Conservation (phyloP, 1,140 invertebrate species). For the Epicauta chinensis region DNA sequence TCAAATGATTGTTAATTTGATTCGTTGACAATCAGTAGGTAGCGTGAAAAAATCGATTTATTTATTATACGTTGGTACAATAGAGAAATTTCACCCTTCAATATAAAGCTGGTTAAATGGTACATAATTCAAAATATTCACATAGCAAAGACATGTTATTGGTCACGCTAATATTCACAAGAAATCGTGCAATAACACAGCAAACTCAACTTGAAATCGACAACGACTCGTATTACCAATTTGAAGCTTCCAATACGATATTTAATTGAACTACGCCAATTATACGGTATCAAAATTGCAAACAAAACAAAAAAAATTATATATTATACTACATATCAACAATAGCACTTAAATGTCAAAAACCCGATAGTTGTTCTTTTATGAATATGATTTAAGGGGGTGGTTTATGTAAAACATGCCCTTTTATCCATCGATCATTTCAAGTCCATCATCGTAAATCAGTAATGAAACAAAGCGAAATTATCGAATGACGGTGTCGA, state of each 20-base stretch:
- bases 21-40: too few relatives aligned
- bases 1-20: too few relatives aligned
- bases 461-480: slow-evolving; percentile 15
- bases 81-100: too few relatives aligned
- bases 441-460: slow-evolving; percentile 2
- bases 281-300: not conserved
- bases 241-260: slow-evolving; percentile 9
- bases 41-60: too few relatives aligned
- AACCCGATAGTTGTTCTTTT: too few relatives aligned
- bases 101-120: too few relatives aligned
- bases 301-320: not conserved
- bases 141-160: slow-evolving; percentile 15
- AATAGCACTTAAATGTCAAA: too few relatives aligned
- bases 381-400: too few relatives aligned
- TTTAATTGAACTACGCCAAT: slow-evolving; percentile 7
- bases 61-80: too few relatives aligned
- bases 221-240: slow-evolving; percentile 18
- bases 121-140: not conserved
- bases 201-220: not conserved
- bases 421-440: slow-evolving; percentile 1
- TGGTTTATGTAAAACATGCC: too few relatives aligned
- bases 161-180: slow-evolving; percentile 20
- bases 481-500: slow-evolving; percentile 10
- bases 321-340: too few relatives aligned
- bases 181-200: slow-evolving; percentile 12